Conservation (phyloP, 2,113 vertebrate genomes). For the Brienomyrus longianalis region DNA sequence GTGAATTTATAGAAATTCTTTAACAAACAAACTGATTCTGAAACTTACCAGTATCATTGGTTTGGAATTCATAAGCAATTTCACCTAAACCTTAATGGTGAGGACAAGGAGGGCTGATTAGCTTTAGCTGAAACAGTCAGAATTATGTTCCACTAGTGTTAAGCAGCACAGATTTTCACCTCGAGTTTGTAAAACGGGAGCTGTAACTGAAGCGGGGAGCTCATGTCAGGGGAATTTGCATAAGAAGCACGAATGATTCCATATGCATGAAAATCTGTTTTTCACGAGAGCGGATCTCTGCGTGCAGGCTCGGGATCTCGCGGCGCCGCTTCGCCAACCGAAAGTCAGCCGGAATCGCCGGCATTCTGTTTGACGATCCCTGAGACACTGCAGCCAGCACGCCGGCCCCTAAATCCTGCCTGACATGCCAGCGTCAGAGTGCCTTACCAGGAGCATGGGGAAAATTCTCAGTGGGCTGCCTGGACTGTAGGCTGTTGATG, state of each 20-base stretch:
- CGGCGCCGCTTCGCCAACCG: too few relatives aligned
- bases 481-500: neutral
- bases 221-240: conserved; percentile 4
- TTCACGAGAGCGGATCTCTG: neutral
- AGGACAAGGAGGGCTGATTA: neutral
- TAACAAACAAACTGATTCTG: conserved; percentile 1
- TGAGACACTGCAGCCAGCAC: neutral
- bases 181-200: neutral
- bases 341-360: neutral
- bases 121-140: neutral
- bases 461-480: neutral
- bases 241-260: conserved; percentile 1
- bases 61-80: neutral
- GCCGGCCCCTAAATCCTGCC: neutral
- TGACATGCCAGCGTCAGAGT: neutral
- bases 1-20: neutral
- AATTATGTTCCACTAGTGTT: conserved; percentile 7
- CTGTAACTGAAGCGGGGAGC: neutral
- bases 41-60: neutral
- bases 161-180: neutral
- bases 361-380: neutral
- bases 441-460: neutral
- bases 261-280: conserved; percentile 1
- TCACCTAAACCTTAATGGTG: neutral
- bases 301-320: neutral